Percentiles rank a stretch among this genome's conserved stretches.
Conservation (phyloP, 1,140 invertebrate genomes). For the Glossosoma conforme region DNA sequence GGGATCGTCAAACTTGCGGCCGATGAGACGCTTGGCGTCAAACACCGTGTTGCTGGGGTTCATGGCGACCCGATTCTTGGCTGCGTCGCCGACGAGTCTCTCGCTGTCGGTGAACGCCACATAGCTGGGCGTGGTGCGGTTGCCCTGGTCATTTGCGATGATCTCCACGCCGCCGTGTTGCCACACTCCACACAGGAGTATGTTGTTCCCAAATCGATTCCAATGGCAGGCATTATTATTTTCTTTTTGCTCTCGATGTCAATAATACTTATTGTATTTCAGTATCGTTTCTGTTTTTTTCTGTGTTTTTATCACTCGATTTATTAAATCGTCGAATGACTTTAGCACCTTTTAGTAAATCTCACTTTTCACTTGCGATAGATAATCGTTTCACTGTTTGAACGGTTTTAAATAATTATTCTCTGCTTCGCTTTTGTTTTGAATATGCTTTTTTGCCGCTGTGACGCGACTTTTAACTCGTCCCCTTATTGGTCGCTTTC, state of each 20-base stretch:
- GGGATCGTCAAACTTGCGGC: constrained; percentile 63
- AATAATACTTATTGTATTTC: too few relatives aligned
- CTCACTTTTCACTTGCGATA: too few relatives aligned
- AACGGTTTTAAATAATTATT: too few relatives aligned
- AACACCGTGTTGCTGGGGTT: constrained; percentile 51
- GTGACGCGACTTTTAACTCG: too few relatives aligned
- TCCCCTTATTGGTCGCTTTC: too few relatives aligned
- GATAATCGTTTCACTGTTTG: too few relatives aligned
- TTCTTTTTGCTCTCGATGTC: background rate
- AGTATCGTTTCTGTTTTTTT: too few relatives aligned
- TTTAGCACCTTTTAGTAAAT: too few relatives aligned
- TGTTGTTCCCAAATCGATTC: constrained; percentile 75
- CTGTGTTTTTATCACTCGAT: too few relatives aligned
- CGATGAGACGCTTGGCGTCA: constrained; percentile 58
- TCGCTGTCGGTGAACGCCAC: constrained; percentile 84
- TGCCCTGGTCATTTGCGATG: constrained; percentile 92
- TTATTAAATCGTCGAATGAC: too few relatives aligned
- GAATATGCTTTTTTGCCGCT: too few relatives aligned
- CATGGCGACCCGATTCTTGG: constrained; percentile 62
- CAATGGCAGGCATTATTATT: constrained; percentile 58
- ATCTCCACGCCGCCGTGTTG: constrained; percentile 87
- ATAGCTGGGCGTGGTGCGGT: constrained; percentile 86
- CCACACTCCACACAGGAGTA: constrained; percentile 80
- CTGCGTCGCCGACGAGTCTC: constrained; percentile 66
- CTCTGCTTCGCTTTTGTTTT: too few relatives aligned